Conservation (phyloP, 2,113 vertebrate genomes). For the Lepus europaeus region DNA sequence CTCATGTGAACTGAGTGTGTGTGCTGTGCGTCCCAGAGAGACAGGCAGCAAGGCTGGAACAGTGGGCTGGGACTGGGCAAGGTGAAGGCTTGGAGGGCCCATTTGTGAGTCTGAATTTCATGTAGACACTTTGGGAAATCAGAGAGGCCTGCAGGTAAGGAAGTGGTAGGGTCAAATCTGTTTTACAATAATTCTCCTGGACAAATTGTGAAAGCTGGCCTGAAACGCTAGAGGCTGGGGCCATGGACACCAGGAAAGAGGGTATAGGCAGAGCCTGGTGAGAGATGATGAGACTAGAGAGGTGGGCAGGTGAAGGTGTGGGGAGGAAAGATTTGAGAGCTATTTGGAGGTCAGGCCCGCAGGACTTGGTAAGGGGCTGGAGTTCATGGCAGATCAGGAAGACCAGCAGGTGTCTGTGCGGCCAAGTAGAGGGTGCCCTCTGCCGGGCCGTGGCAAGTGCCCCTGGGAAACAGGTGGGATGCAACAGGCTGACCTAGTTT, state of each 20-base stretch:
- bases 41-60: not conserved
- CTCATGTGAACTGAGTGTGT: not conserved
- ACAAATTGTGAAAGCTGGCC: not conserved
- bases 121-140: not conserved
- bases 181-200: not conserved
- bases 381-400: not conserved
- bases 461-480: not conserved
- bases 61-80: not conserved
- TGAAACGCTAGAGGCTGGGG: not conserved
- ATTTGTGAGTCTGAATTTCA: slow-evolving; percentile 11
- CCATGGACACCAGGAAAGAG: not conserved
- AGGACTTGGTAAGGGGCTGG: not conserved
- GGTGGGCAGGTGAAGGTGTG: not conserved
- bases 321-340: not conserved
- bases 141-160: not conserved
- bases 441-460: not conserved
- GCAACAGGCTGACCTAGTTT: not conserved
- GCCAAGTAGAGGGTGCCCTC: not conserved
- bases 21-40: not conserved
- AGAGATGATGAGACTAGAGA: not conserved
- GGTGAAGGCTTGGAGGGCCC: not conserved
- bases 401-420: not conserved
- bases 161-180: not conserved
- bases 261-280: not conserved
- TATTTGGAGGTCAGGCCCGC: not conserved